Evolutionary conservation across 2,888 invertebrate species (phyloP).

Genomic region (Brenthis hecate): DNA sequence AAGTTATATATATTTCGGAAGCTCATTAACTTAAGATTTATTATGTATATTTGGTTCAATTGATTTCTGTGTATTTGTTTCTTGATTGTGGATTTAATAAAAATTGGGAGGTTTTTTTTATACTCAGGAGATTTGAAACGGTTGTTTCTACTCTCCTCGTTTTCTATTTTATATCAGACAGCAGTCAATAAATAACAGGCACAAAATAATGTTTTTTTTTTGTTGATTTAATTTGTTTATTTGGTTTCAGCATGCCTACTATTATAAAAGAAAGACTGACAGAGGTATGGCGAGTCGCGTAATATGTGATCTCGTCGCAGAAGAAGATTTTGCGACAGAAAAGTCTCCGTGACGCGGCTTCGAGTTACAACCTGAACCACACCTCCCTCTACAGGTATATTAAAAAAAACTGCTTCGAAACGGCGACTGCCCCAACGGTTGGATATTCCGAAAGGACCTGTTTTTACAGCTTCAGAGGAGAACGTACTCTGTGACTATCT

Average conservation of each 20-base stretch:
- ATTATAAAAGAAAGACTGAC: conserved; percentile 37
- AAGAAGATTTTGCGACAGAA: no score
- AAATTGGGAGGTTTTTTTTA: no score
- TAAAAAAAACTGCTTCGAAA: not conserved
- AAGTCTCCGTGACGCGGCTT: no score
- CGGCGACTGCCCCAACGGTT: conserved; percentile 28
- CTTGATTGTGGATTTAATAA: no score
- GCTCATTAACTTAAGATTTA: not conserved
- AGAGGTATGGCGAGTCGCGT: conserved; percentile 39
- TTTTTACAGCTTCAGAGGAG: conserved; percentile 28
- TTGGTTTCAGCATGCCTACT: conserved; percentile 36
- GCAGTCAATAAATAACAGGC: not conserved
- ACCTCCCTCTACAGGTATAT: no score
- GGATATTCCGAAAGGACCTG: conserved; percentile 35
- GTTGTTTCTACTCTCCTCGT: conserved; percentile 12
- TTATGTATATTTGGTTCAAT: no score
- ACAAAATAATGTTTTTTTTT: conserved; percentile 14
- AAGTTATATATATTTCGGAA: conserved; percentile 6
- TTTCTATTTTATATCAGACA: conserved; percentile 23
- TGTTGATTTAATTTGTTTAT: no score
- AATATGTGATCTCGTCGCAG: conserved; percentile 35
- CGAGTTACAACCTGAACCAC: no score
- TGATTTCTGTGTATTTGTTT: no score
- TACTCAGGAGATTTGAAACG: no score
- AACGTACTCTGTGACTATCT: conserved; percentile 32